Evolutionary conservation across 2,797 vertebrate species (phyloP).

Genomic region (Anableps anableps): DNA sequence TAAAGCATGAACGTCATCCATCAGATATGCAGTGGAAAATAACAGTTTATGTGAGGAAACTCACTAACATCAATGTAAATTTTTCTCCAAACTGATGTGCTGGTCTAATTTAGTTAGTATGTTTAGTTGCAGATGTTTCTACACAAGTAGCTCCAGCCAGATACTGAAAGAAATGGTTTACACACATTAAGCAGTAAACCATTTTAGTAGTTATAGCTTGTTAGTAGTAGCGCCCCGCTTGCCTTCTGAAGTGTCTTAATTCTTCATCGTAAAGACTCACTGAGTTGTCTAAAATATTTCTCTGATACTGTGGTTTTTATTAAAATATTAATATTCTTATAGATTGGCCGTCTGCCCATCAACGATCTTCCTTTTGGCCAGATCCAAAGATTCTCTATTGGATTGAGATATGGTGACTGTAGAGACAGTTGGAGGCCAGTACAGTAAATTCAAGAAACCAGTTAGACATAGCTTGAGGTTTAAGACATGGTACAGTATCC

Average conservation of each 20-base stretch:
- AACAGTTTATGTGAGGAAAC: not conserved
- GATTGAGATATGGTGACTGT: no score
- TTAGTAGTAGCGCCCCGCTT: not conserved
- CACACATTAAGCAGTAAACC: not conserved
- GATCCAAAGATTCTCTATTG: not conserved
- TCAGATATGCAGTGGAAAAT: not conserved
- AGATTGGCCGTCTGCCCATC: not conserved
- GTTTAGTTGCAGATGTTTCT: not conserved
- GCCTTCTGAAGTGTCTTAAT: not conserved
- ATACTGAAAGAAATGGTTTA: not conserved
- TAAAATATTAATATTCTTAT: not conserved
- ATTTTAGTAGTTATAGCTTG: not conserved
- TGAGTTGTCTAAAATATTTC: no score
- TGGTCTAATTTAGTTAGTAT: not conserved
- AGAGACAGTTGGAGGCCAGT: not conserved
- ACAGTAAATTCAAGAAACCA: not conserved
- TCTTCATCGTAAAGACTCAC: not conserved
- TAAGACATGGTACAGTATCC: not conserved
- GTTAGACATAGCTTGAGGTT: not conserved
- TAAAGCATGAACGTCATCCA: not conserved
- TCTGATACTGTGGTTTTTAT: no score
- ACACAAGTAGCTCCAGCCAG: not conserved
- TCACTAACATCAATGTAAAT: not conserved
- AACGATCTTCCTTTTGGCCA: not conserved
- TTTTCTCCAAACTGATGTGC: not conserved